A percentile compares a stretch with the other conserved stretches of the same genome.
Evolutionary conservation across 2,888 invertebrate species (phyloP).

Genomic region (Eupithecia exiguata): DNA sequence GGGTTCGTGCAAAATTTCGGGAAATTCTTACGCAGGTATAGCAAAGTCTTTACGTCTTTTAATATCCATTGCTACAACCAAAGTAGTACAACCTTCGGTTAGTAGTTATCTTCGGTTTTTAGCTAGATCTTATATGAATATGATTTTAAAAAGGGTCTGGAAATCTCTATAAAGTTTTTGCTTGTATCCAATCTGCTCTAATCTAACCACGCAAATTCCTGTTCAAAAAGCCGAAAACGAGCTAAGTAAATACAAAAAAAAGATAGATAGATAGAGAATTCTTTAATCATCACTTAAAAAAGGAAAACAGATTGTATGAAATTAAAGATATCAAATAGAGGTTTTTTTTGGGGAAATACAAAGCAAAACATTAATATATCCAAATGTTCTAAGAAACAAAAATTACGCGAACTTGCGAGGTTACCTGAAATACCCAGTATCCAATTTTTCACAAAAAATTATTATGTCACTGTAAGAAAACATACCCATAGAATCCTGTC

Average conservation of each 20-base stretch:
- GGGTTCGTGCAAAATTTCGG: conserved; percentile 8
- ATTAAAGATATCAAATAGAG: too few relatives aligned
- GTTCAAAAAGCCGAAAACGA: background rate
- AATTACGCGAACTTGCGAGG: too few relatives aligned
- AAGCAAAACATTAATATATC: too few relatives aligned
- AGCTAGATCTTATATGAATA: background rate
- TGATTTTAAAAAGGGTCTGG: background rate
- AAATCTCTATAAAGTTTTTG: background rate
- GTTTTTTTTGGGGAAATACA: background rate
- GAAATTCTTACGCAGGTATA: background rate
- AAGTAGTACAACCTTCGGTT: too few relatives aligned
- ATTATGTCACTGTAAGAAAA: background rate
- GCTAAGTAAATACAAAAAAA: background rate
- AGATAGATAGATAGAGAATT: too few relatives aligned
- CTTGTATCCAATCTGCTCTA: background rate
- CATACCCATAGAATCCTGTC: conserved; percentile 83
- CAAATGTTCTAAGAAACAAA: too few relatives aligned
- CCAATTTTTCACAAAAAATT: too few relatives aligned
- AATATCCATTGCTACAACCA: background rate
- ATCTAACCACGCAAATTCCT: background rate
- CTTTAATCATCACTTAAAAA: too few relatives aligned
- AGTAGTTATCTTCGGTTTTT: background rate
- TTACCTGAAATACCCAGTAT: too few relatives aligned
- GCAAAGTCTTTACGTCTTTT: background rate
- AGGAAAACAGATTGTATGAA: too few relatives aligned